Percentiles rank a stretch among this genome's conserved stretches.
phyloP scores from a whole-genome alignment of 2,113 vertebrate genomes.

The Dendrocopos noguchii region DNA sequence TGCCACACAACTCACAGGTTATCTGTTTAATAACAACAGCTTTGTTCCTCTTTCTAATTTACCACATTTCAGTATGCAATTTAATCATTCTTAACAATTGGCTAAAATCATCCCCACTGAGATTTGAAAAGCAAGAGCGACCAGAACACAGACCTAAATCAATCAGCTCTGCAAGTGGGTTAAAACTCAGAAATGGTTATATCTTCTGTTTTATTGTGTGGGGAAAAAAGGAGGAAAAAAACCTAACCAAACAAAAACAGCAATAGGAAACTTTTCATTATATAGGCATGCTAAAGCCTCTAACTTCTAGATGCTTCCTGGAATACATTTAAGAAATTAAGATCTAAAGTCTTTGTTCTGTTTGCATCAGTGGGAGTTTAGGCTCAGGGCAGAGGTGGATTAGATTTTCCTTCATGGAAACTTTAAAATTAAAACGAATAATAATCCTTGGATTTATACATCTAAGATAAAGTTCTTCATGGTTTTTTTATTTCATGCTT shows the following conservation, averaged over 20 bases:
- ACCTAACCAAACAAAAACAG: not conserved
- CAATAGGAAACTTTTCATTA: not conserved
- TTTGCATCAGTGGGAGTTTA: not conserved
- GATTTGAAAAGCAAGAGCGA: constrained; percentile 18
- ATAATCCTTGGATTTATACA: not conserved
- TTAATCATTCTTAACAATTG: constrained; percentile 48
- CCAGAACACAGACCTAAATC: not conserved
- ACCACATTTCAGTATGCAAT: constrained; percentile 13
- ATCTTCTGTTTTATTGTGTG: not conserved
- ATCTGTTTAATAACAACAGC: constrained; percentile 45
- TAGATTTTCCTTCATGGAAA: not conserved
- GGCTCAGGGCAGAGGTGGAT: not conserved
- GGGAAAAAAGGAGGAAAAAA: not conserved
- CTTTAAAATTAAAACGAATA: not conserved
- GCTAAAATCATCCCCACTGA: not conserved
- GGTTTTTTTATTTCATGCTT: not conserved
- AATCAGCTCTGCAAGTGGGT: not conserved
- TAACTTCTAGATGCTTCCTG: not conserved
- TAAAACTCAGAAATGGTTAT: not conserved
- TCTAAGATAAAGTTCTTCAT: not conserved
- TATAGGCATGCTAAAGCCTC: not conserved
- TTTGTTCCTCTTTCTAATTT: constrained; percentile 59
- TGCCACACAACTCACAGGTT: constrained; percentile 35
- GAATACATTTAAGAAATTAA: not conserved
- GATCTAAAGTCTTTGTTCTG: not conserved